phyloP scores from a whole-genome alignment of 2,888 invertebrate genomes.

The Dryadula phaetusa region DNA sequence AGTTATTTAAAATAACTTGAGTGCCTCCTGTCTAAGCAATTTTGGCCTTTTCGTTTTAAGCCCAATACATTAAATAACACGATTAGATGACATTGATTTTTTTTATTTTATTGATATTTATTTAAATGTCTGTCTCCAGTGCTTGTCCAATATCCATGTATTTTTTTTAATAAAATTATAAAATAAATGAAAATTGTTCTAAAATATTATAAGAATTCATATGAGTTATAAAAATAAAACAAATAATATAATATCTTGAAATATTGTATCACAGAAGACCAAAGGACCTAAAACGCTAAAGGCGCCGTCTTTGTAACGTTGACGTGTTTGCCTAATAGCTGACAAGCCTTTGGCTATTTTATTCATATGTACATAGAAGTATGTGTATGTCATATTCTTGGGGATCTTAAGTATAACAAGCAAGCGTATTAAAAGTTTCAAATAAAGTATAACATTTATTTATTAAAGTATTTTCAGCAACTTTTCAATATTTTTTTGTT shows the following conservation, averaged over 20 bases:
- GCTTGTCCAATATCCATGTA: no score
- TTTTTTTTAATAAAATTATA: no score
- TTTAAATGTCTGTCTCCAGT: no score
- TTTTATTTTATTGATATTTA: no score
- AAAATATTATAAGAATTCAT: no score
- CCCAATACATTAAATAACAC: background rate
- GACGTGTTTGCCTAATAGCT: no score
- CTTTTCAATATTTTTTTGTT: no score
- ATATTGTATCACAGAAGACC: background rate
- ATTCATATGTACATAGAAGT: background rate
- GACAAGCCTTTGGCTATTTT: background rate
- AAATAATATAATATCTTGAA: background rate
- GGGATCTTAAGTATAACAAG: background rate
- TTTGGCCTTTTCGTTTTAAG: background rate
- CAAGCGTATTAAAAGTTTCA: no score
- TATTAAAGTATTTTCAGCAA: no score
- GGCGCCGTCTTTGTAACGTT: background rate
- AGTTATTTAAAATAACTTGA: conserved; percentile 6
- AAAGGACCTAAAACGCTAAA: background rate
- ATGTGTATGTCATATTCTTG: background rate
- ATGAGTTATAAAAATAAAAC: no score
- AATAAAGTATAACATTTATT: no score
- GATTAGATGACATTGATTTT: background rate
- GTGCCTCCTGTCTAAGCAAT: background rate
- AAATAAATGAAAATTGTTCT: no score